Base-by-base conservation (phyloP, 1,140 invertebrate genomes). In the Prorops nasuta region DNA sequence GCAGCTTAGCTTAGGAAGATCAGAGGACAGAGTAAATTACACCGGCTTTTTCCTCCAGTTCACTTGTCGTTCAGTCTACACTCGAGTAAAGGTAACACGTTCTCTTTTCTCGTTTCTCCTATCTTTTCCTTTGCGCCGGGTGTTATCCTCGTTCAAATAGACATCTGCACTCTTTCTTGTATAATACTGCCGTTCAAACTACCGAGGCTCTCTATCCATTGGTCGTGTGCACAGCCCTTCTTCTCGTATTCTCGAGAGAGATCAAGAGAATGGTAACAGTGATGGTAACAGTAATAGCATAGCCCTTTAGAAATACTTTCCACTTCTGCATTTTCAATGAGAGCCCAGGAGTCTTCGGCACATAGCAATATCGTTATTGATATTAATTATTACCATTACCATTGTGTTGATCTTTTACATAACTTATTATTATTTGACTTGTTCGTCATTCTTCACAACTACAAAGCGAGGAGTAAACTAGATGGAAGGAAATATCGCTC, bases 181-280 rank as follows among this genome's bases (percentile, higher is more conserved):
- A 58, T 58, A 58, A 58, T 58, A 54, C 46, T 47, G 42, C 47
- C 45, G 55, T 58, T 58, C 42, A 50, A 46, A 51, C 51, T 50
- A 41, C 43, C 38, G 35, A 37, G 43, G 37, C 46, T 54, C 46
- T 49, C 44, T 48, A 40, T 51, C 42, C 52, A 45, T 54, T 54
- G 48, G 48, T 34, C 40, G 43, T 28, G 34, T 43, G 52, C 34
- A 28, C 46, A 44, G 41, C 42, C 36, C 41, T 40, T 45, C 42
- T 45, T 54, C 42, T 41, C 36, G 21, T 41, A 42, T 41, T 54
- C 46, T 49, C 40, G 48, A 54, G 48, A 54, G 52, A 54, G 48
- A 54, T 51, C 48, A 51, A 49, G 51, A 46, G 42, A 57, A 57
- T 39, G 42, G 49, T 55, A 46, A 54, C 49, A 54, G 47, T 49